These are phyloP conservation scores for Nemotelus pantherinus DNA, from an alignment of 2,888 invertebrate species.

Conservation along the genomic window DNA sequence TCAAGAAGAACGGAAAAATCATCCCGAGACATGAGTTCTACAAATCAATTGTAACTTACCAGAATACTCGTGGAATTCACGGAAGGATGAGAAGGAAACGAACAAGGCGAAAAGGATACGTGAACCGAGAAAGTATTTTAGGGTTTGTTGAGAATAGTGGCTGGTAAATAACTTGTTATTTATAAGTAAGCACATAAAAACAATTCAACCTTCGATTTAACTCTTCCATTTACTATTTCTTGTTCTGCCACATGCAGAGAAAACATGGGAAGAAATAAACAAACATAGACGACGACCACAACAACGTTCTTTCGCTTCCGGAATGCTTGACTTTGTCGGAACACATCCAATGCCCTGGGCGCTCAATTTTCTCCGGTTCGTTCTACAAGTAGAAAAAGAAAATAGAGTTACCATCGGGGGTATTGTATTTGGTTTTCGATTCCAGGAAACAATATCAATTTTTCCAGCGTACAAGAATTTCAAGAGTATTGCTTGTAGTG, in stretches of 20 bases:
- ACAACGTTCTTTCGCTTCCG: constrained; percentile 3
- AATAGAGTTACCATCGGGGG: background rate
- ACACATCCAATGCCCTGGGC: background rate
- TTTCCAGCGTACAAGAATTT: too few species aligned
- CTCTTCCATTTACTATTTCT: background rate
- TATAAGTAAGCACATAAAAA: constrained; percentile 10
- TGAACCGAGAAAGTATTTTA: too few species aligned
- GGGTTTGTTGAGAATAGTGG: background rate
- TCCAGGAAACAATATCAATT: too few species aligned
- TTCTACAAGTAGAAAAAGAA: background rate
- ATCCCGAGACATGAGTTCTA: too few species aligned
- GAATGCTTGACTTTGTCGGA: background rate
- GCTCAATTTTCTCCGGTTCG: background rate
- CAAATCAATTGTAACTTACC: too few species aligned
- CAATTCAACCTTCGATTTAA: constrained; percentile 5
- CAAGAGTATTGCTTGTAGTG: too few species aligned
- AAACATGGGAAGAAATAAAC: background rate
- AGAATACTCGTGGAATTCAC: too few species aligned
- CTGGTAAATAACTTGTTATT: constrained; percentile 18
- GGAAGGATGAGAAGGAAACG: too few species aligned
- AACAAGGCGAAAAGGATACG: too few species aligned
- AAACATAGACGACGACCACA: background rate
- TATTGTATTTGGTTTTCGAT: background rate
- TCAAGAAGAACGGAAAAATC: too few species aligned
- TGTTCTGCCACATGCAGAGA: background rate